phyloP scores from a whole-genome alignment of 2,888 invertebrate species.

The Hirtodrosophila duncani region DNA sequence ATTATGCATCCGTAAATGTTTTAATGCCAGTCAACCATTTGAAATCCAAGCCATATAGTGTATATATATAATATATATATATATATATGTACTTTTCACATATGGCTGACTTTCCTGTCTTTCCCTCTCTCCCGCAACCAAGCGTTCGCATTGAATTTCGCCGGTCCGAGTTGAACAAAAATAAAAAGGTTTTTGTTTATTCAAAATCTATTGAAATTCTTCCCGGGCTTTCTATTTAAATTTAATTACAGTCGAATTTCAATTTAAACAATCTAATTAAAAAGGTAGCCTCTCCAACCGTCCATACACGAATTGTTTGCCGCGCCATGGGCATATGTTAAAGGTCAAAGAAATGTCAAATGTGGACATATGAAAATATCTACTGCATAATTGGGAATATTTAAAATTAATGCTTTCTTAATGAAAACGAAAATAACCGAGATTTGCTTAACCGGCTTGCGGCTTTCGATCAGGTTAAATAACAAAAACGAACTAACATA shows the following conservation, averaged over 20 bases:
- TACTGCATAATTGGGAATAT: background rate
- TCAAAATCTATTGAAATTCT: constrained; percentile 5
- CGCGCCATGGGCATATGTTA: constrained; percentile 5
- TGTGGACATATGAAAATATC: background rate
- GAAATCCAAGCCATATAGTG: constrained; percentile 45
- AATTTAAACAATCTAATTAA: constrained; percentile 37
- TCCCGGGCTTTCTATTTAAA: constrained; percentile 9
- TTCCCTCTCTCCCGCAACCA: background rate
- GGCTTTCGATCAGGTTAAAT: too few relatives aligned
- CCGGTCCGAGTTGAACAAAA: constrained; percentile 3
- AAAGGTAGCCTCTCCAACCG: constrained; percentile 11
- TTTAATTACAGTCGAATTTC: constrained; percentile 35
- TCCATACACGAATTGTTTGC: background rate
- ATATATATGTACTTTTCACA: constrained; percentile 35
- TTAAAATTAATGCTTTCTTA: too few relatives aligned
- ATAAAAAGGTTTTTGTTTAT: constrained; percentile 17
- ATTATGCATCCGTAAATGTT: too few relatives aligned
- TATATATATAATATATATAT: constrained; percentile 13
- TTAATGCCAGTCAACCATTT: constrained; percentile 30
- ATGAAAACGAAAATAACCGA: constrained; percentile 19
- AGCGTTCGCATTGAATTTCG: constrained; percentile 39
- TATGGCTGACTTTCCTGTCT: constrained; percentile 49
- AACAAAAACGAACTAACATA: too few relatives aligned
- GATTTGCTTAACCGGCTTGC: too few relatives aligned
- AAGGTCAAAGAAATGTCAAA: constrained; percentile 67